These are phyloP conservation scores for Chloroceryle inda DNA, from an alignment of 2,797 vertebrate species.

Conservation along the genomic window DNA sequence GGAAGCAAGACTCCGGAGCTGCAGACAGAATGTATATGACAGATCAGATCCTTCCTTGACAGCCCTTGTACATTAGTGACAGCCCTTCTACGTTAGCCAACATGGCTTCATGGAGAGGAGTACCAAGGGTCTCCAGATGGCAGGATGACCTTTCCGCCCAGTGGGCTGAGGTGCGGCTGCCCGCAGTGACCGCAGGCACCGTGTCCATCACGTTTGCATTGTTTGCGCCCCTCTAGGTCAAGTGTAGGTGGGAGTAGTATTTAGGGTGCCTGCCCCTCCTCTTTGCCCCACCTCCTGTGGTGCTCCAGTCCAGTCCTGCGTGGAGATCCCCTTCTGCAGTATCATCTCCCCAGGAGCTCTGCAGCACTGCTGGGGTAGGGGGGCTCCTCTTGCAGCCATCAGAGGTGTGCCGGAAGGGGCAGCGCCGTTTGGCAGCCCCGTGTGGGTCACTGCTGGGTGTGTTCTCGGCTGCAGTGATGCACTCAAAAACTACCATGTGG, in stretches of 20 bases:
- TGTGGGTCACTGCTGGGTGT: fast-evolving
- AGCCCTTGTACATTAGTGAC: neutral
- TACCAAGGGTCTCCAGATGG: neutral
- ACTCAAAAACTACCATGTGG: neutral
- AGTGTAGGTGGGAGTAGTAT: neutral
- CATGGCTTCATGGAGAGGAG: fast-evolving
- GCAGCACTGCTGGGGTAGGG: fast-evolving
- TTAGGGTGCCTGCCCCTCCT: neutral
- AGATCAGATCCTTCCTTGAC: neutral
- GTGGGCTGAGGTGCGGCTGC: neutral
- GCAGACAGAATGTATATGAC: fast-evolving
- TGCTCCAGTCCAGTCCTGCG: fast-evolving
- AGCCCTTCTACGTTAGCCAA: neutral
- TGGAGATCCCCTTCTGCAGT: neutral
- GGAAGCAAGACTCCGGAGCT: neutral
- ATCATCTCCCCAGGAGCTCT: neutral
- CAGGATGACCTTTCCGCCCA: fast-evolving
- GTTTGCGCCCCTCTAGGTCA: neutral
- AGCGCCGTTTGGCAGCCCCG: fast-evolving
- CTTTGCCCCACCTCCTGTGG: fast-evolving
- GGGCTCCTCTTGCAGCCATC: fast-evolving
- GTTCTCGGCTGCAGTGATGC: fast-evolving
- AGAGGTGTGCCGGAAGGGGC: neutral
- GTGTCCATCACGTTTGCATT: fast-evolving
- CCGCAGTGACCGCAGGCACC: fast-evolving